Evolutionary conservation across 1,140 invertebrate species (phyloP), one percentile per base, ranked within the genome.

Genomic region (Bombus huntii): DNA sequence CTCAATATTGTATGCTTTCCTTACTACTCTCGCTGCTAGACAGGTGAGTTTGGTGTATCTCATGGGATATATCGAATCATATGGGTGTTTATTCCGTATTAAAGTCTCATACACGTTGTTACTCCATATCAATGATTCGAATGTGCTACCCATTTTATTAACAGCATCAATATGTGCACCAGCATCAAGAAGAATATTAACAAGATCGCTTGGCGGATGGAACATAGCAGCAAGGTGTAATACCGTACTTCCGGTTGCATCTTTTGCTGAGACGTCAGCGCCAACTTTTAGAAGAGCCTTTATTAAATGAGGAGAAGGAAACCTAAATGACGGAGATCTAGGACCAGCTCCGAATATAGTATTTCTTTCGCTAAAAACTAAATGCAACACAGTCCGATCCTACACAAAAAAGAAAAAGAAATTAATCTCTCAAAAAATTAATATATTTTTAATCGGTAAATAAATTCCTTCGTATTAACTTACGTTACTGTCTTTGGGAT

Each of bases 81-180:
- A 96, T 53, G 97, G 94, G 75, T 94, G 94, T 91, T 97, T 97
- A 18, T 95, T 91, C 66, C 96, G 95, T 65, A 98, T 92, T 75
- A 98, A 93, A 83, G 96, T 96, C 71, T 97, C 96, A 87, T 98
- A 98, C 0, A 97, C 98, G 87, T 97, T 96, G 10, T n/a, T 62
- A 22, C 95, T 91, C 68, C 96, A 95, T 59, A 98, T 93, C 74
- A 98, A 93, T 83, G 96, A 96, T 77, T 97, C 96, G 87, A 98
- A 98, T 0, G 97, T 98, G 88, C 97, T 96, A 34, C 97, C 97
- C 62, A 97, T 95, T 87, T 96, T 96, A 94, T 99, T 99, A 68
- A 97, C 97, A n/a, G 96, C 96, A 95, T 99, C 98, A 76, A 99
- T 95, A 95, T 99, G 98, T 18, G 98, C 98, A 44, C 98, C 98